A percentile compares a stretch with the other conserved stretches of the same genome.
phyloP scores from a whole-genome alignment of 2,888 invertebrate species.

The Cistogaster globosa region DNA sequence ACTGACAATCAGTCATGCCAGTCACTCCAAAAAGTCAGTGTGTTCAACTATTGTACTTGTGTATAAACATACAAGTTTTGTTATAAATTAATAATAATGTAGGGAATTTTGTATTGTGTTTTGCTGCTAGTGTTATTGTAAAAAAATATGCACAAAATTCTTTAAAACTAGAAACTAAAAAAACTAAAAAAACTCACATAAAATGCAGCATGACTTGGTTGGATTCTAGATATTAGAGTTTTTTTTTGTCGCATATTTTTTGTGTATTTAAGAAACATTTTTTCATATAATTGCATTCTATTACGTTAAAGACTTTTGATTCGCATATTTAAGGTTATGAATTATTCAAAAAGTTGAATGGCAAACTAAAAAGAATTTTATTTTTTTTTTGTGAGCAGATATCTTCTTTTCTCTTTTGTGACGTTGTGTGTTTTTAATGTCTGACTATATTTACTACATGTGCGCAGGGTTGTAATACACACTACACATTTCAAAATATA shows the following conservation, averaged over 20 bases:
- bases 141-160: constrained; percentile 1
- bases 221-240: constrained; percentile 1
- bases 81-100: constrained; percentile 1
- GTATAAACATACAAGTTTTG: neutral
- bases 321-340: constrained; percentile 67
- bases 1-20: constrained; percentile 27
- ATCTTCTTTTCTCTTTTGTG: neutral
- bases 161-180: constrained; percentile 9
- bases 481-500: constrained; percentile 35
- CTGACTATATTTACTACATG: neutral
- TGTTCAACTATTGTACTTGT: neutral
- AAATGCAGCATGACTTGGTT: constrained; percentile 29
- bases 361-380: constrained; percentile 28
- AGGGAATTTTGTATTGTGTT: constrained; percentile 31
- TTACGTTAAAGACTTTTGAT: constrained; percentile 66
- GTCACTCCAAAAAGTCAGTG: neutral
- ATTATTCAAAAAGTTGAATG: constrained; percentile 68
- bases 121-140: no score
- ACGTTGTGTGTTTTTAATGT: neutral
- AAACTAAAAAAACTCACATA: constrained; percentile 12
- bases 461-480: constrained; percentile 23
- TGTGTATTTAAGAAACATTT: constrained; percentile 52
- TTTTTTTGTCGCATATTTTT: constrained; percentile 3
- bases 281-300: constrained; percentile 69
- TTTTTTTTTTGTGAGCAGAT: neutral